phyloP scores from a whole-genome alignment of 2,113 vertebrate genomes.

The Cepphus grylle region DNA sequence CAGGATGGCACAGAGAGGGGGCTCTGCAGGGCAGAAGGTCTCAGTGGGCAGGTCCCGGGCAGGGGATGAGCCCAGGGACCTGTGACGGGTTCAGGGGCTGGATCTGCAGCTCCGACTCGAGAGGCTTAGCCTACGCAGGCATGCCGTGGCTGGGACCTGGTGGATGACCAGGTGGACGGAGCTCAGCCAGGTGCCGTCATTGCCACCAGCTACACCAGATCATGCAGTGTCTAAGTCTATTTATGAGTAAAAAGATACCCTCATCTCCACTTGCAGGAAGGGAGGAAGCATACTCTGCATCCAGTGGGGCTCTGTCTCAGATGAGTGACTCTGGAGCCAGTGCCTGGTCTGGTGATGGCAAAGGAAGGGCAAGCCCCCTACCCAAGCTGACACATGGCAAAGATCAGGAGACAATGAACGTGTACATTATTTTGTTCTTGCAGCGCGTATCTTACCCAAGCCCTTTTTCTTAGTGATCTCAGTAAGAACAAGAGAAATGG shows the following conservation, averaged over 20 bases:
- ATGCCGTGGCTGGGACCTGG: rapidly evolving
- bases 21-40: not conserved
- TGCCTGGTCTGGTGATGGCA: not conserved
- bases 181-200: not conserved
- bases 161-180: not conserved
- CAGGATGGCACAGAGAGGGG: not conserved
- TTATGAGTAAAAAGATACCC: not conserved
- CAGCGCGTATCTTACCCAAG: not conserved
- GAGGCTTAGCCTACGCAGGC: not conserved
- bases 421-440: not conserved
- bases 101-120: not conserved
- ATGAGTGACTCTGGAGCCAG: not conserved
- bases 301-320: not conserved
- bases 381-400: not conserved
- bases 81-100: rapidly evolving
- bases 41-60: not conserved
- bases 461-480: not conserved
- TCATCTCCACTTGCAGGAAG: not conserved
- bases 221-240: not conserved
- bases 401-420: not conserved
- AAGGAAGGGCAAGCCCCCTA: not conserved
- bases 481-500: constrained; percentile 13
- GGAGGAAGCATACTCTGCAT: not conserved
- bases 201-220: not conserved
- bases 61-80: not conserved